Percentiles rank a stretch among this genome's conserved stretches.
Conservation (phyloP, 1,140 invertebrate species). For the Drosophila pruinosa region DNA sequence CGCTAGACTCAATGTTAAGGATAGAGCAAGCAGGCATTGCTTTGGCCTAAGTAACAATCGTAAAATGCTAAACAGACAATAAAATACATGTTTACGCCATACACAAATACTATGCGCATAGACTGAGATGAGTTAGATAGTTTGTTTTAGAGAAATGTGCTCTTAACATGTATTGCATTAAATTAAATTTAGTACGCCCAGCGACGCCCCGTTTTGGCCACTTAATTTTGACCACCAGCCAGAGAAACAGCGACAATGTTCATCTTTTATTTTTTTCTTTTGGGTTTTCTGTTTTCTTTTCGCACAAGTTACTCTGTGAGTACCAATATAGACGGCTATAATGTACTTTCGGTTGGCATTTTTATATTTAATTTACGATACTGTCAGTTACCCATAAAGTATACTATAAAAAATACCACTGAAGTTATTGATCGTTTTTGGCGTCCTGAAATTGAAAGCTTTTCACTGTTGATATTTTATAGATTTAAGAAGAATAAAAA, state of each 20-base stretch:
- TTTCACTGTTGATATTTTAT: no score
- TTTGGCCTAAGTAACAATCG: conserved; percentile 25
- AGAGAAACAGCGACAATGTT: conserved; percentile 2
- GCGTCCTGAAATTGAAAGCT: no score
- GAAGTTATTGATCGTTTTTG: no score
- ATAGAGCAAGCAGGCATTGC: conserved; percentile 33
- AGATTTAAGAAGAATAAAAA: no score
- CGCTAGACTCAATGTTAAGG: conserved; percentile 50
- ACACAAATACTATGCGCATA: background rate
- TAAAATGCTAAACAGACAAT: conserved; percentile 32
- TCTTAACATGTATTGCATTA: conserved; percentile 27
- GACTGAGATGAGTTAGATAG: background rate
- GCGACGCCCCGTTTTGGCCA: conserved; percentile 14
- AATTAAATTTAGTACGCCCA: conserved; percentile 48
- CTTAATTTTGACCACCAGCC: conserved; percentile 17
- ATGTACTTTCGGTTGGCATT: no score
- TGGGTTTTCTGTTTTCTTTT: conserved; percentile 23
- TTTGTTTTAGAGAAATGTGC: background rate
- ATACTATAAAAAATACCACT: no score
- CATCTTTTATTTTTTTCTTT: conserved; percentile 14
- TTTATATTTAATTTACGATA: no score
- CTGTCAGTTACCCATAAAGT: no score
- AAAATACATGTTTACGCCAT: conserved; percentile 10
- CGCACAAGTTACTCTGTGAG: background rate
- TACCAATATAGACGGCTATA: background rate